phyloP scores from a whole-genome alignment of 2,113 vertebrate species.

The Aptenodytes forsteri region DNA sequence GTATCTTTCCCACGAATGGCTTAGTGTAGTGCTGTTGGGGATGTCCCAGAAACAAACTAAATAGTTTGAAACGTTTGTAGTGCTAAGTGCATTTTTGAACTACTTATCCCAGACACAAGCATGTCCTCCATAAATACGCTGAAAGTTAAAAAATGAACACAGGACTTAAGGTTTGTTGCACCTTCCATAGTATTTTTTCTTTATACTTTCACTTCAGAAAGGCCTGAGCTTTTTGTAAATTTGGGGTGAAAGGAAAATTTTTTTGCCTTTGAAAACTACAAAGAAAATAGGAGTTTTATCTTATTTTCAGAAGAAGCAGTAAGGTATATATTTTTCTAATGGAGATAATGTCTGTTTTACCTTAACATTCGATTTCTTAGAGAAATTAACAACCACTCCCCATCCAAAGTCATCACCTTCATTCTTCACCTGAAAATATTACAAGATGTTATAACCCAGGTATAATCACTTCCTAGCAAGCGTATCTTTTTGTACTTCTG shows the following conservation, averaged over 20 bases:
- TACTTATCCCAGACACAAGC: background rate
- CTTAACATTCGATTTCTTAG: constrained; percentile 94
- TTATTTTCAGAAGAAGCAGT: background rate
- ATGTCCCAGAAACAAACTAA: background rate
- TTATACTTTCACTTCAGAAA: background rate
- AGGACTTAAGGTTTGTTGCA: background rate
- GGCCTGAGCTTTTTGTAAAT: background rate
- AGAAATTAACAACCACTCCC: constrained; percentile 98
- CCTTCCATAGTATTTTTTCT: background rate
- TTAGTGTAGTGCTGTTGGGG: background rate
- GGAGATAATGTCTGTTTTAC: constrained; percentile 61
- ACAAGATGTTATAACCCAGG: background rate
- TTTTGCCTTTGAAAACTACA: background rate
- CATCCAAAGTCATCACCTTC: constrained; percentile 93
- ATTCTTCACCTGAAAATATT: constrained; percentile 86
- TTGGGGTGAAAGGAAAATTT: background rate
- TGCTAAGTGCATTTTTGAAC: background rate
- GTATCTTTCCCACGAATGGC: background rate
- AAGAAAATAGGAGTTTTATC: background rate
- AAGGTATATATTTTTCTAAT: background rate
- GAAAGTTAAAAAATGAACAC: background rate
- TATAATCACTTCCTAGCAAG: background rate
- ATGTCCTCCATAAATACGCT: background rate
- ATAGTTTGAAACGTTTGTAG: background rate
- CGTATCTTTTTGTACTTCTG: background rate